Evolutionary conservation across 1,140 invertebrate species (phyloP), one percentile per base, ranked within the genome.

Genomic region (Triops cancriformis): DNA sequence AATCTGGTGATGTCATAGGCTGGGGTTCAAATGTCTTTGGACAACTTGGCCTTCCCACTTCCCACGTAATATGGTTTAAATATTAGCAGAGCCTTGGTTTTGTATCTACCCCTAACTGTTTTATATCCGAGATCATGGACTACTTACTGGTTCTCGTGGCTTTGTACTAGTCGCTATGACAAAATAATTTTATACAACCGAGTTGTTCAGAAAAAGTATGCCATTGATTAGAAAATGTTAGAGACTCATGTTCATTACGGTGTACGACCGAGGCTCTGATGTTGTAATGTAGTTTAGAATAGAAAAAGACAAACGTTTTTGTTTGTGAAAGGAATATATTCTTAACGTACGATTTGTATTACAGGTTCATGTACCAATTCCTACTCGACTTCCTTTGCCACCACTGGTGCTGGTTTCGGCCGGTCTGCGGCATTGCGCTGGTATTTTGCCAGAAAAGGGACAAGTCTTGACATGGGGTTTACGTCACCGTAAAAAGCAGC

Each of bases 1-100:
- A 88, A 81, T 86, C 88, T 79, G 88, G 90, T 28, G 86, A 88
- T 9, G 79, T 93, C 1, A 90, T 89, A 84, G 88, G 91, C 1
- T 93, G 91, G 91, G 92, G 92, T 4, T 92, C 91, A 18, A 93
- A 93, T 84, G 85, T 84, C 72, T 89, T 90, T 82, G 90, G 90
- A 26, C 92, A 94, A 82, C 82, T 94, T 31, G 91, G 92, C 26
- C 73, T 27, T 31, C 72, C 43, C 11, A 28, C 14, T 18, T 12
- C 27, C 2, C 26, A 23, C 26, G 37, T 43, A 45, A 45, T n/a
- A 4, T 26, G 1, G 18, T 28, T 26, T 2, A 27, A 10, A 4
- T n/a, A 26, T 26, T 1, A 4, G 37, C 11, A 31, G 18, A 18
- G 27, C 37, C 26, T 18, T 18, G 27, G 23, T 28, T 74, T 41